Percentiles rank a stretch among this genome's conserved stretches.
phyloP scores from a whole-genome alignment of 2,113 vertebrate species.

The Desmodus rotundus region DNA sequence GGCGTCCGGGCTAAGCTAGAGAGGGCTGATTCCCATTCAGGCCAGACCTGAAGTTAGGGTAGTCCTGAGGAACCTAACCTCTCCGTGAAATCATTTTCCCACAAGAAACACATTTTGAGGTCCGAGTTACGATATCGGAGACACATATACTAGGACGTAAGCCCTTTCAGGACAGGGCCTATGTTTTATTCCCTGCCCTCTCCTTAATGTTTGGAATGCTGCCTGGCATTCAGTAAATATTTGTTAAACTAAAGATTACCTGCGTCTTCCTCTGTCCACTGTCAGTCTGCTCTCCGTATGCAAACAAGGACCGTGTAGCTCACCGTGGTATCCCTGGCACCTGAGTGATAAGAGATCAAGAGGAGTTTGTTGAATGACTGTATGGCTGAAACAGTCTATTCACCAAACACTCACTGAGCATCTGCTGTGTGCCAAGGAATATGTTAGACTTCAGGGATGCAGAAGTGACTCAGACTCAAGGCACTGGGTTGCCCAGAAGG shows the following conservation, averaged over 20 bases:
- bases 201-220: neutral
- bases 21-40: neutral
- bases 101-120: neutral
- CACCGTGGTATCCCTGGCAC: neutral
- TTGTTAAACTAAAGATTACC: neutral
- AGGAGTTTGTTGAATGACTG: neutral
- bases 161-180: neutral
- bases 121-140: neutral
- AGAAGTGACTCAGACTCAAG: neutral
- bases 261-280: neutral
- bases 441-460: neutral
- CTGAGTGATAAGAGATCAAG: neutral
- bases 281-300: neutral
- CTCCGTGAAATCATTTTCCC: neutral
- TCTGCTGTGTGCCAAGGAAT: neutral
- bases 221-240: neutral
- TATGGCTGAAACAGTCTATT: neutral
- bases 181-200: neutral
- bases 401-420: neutral
- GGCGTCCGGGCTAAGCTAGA: neutral
- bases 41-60: neutral
- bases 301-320: neutral
- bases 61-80: neutral
- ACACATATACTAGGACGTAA: neutral
- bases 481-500: neutral